Base-by-base conservation (phyloP, 2,113 vertebrate species). In the Myiopsitta monachus region DNA sequence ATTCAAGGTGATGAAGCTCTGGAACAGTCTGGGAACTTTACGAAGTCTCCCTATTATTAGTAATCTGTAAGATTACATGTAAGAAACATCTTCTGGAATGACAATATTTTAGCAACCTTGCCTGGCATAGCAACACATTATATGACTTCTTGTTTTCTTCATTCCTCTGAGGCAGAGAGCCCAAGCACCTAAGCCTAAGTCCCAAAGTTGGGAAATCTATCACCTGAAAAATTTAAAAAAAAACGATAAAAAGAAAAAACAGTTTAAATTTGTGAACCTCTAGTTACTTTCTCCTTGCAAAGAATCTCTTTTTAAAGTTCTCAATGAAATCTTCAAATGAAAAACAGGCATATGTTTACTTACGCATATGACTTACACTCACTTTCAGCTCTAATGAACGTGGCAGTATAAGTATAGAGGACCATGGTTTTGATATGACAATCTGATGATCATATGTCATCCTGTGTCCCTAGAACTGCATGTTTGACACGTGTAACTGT, bases 401-500 rank as follows among this genome's bases (percentile, higher is more conserved):
- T 6, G 52, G 46, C 33, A 41, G 17, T 67, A 6, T 49, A 75
- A 14, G 27, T 67, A 38, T 13, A 52, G 52, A 52, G 46, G 3
- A 2, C 22, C 15, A 7, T 41, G n/a, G 39, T 47, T 80, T 86
- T 66, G 51, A 33, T 11, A 27, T 18, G n/a, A 46, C 17, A 57
- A 67, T 38, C 18, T 87, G 26, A 31, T 64, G 61, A 75, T 66
- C 22, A 2, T 26, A 8, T 19, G 9, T 79, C 27, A 89, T 67
- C n/a, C 31, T 94, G 63, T 94, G 28, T 85, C 93, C 80, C 52
- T 95, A 99, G 99, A 98, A 98, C 96, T 99, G 99, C 90, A 97
- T 99, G 97, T 99, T 99, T 57, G 99, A 99, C 98, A 99, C 97
- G 0, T 99, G 99, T 81, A 99, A 98, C 96, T 99, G 99, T 72